Evolutionary conservation across 2,113 vertebrate genomes (phyloP), one percentile per base, ranked within the genome.

Genomic region (Tamias sibiricus): DNA sequence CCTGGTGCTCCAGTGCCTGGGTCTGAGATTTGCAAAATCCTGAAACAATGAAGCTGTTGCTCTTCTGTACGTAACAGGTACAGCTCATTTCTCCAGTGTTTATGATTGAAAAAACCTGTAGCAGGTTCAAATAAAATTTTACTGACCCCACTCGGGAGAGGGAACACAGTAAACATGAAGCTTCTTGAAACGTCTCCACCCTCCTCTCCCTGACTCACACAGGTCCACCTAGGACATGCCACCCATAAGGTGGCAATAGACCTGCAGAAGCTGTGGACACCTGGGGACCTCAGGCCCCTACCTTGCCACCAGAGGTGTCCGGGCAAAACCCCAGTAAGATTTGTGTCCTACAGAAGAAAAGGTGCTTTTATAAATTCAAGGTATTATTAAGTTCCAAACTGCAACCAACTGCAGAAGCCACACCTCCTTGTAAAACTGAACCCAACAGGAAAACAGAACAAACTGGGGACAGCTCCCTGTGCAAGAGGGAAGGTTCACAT

Each of bases 381-480:
- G 66, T 91, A 62, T 95, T 68, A 94, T 80, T 87, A 95, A 94
- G 52, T 72, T 64, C n/a, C 79, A 86, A 76, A 68, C 79, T 47
- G 93, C 0, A 6, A 79, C 40, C 28, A 47, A 47, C 42, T 24
- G 87, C 64, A 40, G 52, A 92, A 64, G 80, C 59, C 44, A 75
- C 10, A 5, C 84, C 75, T 84, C 90, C 72, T 81, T 24, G 59
- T 71, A 93, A 90, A 94, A 93, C 1, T 16, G 59, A 87, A 95
- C 6, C 4, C 0, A n/a, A 83, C 44, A 22, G 52, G 69, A 62
- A 72, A 92, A 90, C 76, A 86, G 71, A 80, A 72, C 87, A n/a
- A 83, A 72, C 47, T 54, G 0, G 0, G 44, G 42, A 42, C 66
- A 26, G 90, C 32, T n/a, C 47, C 75, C 62, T 11, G 59, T 66